Base-by-base conservation (phyloP, 2,797 vertebrate species). In the Coregonus sp. region DNA sequence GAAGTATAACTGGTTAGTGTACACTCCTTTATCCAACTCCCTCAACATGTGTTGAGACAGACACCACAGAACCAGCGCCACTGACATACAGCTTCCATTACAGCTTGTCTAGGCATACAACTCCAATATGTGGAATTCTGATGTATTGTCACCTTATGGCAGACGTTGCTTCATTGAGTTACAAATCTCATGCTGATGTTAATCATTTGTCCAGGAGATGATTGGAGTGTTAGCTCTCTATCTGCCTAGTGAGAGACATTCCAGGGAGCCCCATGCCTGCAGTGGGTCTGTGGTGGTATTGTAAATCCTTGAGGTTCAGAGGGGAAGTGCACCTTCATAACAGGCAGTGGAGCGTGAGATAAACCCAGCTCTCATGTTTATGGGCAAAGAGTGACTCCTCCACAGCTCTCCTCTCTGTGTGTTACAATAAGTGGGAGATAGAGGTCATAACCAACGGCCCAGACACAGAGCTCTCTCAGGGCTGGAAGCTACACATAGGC, bases 291-390 rank as follows among this genome's bases (percentile, higher is more conserved):
- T 80, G 79, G 76, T 52, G 4, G 14, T 84, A 73, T 75, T 75
- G 73, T 70, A 82, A 84, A 87, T 85, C 84, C 85, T 84, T 84
- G 72, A 77, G 86, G 75, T 73, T 35, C 47, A 47, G 37, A 65
- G 31, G 66, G 75, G 79, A 80, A 75, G 40, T 47, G 40, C 40
- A 66, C 75, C 75, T 83, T 80, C 78, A 51, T 67, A 81, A 87
- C 83, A 73, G 76, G 80, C 82, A 86, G 81, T 12, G 74, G 86
- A 84, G 87, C 84, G 37, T 81, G 86, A 84, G 80, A 69, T 78
- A 80, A 88, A 87, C 75, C 76, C 80, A 70, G 75, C 75, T 31
- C 73, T 75, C 73, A 54, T 73, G 71, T 89, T 86, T 91, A 89
- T 72, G 81, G 78, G 78, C 80, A 79, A 76, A 78, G 82, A 85